These are phyloP conservation scores for Montipora cactus DNA, from an alignment of 64 coral and sea anemone genomes.

Conservation along the genomic window DNA sequence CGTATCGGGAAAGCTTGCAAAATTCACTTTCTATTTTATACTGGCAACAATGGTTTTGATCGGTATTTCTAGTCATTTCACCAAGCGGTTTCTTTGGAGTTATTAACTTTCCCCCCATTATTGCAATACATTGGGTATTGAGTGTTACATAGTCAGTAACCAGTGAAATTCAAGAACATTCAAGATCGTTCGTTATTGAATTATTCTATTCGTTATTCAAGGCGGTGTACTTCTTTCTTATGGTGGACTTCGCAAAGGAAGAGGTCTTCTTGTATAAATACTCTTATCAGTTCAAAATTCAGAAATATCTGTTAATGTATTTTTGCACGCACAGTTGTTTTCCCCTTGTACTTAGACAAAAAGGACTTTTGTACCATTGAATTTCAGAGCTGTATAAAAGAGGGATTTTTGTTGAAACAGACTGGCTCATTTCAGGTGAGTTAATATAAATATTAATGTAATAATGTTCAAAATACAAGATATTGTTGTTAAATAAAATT, in stretches of 20 bases:
- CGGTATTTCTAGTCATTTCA: neutral
- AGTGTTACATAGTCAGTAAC: neutral
- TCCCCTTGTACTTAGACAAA: neutral
- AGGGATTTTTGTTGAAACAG: conserved; percentile 92
- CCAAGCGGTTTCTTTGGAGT: conserved; percentile 21
- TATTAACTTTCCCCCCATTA: conserved; percentile 19
- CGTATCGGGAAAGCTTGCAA: neutral
- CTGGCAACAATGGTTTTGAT: neutral
- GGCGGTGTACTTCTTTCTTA: neutral
- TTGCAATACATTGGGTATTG: neutral
- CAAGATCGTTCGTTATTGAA: neutral
- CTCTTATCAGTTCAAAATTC: neutral
- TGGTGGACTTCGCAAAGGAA: neutral
- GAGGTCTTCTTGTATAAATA: neutral
- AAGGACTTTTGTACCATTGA: conserved; percentile 2
- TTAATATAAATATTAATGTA: neutral
- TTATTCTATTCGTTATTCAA: neutral
- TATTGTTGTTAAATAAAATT: neutral
- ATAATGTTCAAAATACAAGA: neutral
- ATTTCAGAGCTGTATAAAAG: conserved; percentile 82
- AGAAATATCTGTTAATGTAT: neutral
- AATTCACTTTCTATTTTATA: neutral
- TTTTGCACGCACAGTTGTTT: neutral
- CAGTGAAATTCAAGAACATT: neutral
- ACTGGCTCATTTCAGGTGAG: conserved; percentile 92